A percentile compares a stretch with the other conserved stretches of the same genome.
Conservation (phyloP, 2,113 vertebrate genomes). For the Syngnathus floridae region DNA sequence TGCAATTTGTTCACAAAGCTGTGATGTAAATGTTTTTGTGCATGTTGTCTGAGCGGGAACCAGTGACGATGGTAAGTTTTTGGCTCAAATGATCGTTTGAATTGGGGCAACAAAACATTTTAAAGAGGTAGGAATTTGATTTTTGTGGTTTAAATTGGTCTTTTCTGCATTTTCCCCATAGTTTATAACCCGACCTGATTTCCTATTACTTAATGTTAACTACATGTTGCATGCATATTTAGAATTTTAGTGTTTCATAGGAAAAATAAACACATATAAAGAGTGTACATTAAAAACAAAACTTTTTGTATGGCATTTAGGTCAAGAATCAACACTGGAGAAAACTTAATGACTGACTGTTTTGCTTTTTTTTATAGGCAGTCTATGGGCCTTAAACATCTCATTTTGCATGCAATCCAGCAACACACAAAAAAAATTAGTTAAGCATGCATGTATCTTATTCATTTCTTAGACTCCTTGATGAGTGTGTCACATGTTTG, state of each 20-base stretch:
- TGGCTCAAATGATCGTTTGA: slow-evolving; percentile 49
- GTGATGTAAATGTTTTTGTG: slow-evolving; percentile 40
- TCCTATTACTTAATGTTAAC: not conserved
- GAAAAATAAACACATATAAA: not conserved
- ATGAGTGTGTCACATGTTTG: slow-evolving; percentile 19
- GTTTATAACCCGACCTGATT: slow-evolving; percentile 9
- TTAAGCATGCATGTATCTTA: not conserved
- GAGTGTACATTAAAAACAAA: not conserved
- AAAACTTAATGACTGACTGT: slow-evolving; percentile 18
- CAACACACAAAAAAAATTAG: not conserved
- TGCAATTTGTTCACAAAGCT: slow-evolving; percentile 62
- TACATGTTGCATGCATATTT: slow-evolving; percentile 34
- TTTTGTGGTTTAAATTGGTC: slow-evolving; percentile 32
- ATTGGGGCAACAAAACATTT: slow-evolving; percentile 51
- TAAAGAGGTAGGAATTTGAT: slow-evolving; percentile 66
- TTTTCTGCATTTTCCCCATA: slow-evolving; percentile 21
- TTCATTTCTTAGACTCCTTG: slow-evolving; percentile 12
- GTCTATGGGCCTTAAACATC: slow-evolving; percentile 12
- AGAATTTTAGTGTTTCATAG: slow-evolving; percentile 5
- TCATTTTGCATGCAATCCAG: slow-evolving; percentile 15
- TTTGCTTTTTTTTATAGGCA: slow-evolving; percentile 35
- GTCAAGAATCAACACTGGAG: not conserved
- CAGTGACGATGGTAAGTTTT: slow-evolving; percentile 65
- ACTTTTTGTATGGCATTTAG: not conserved
- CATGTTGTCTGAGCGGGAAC: slow-evolving; percentile 59